These are phyloP conservation scores for Neuroterus valhalla DNA, from an alignment of 1,140 invertebrate genomes.

Conservation along the genomic window DNA sequence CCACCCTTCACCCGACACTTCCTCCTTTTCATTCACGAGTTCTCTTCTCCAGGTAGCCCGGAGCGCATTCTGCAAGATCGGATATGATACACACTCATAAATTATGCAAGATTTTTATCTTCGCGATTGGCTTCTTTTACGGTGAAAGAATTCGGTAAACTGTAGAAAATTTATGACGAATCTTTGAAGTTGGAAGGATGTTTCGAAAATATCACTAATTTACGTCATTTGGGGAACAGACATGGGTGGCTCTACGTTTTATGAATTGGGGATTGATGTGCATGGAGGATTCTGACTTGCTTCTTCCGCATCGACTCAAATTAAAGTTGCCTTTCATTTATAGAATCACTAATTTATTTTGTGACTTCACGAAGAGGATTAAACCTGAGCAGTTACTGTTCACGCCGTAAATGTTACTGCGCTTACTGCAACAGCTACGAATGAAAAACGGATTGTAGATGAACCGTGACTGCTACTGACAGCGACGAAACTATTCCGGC, in stretches of 20 bases:
- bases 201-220: not conserved
- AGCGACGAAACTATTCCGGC: too few relatives aligned
- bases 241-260: not conserved
- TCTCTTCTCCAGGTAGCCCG: not conserved
- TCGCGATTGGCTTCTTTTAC: not conserved
- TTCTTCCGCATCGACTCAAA: too few relatives aligned
- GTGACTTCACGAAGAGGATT: too few relatives aligned
- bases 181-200: not conserved
- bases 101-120: conserved; percentile 11
- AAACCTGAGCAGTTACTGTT: too few relatives aligned
- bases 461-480: too few relatives aligned
- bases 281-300: too few relatives aligned
- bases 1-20: conserved; percentile 7
- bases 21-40: not conserved
- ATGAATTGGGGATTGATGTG: too few relatives aligned
- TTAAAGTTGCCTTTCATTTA: too few relatives aligned
- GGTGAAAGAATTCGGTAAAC: not conserved
- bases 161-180: not conserved
- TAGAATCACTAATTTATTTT: too few relatives aligned
- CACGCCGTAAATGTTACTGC: too few relatives aligned
- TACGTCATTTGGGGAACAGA: not conserved
- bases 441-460: too few relatives aligned
- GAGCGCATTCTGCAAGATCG: conserved; percentile 7
- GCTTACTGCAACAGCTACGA: too few relatives aligned
- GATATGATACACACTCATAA: conserved; percentile 1